Evolutionary conservation across 2,888 invertebrate species (phyloP).

Genomic region (Acanthosepion pharaonis): DNA sequence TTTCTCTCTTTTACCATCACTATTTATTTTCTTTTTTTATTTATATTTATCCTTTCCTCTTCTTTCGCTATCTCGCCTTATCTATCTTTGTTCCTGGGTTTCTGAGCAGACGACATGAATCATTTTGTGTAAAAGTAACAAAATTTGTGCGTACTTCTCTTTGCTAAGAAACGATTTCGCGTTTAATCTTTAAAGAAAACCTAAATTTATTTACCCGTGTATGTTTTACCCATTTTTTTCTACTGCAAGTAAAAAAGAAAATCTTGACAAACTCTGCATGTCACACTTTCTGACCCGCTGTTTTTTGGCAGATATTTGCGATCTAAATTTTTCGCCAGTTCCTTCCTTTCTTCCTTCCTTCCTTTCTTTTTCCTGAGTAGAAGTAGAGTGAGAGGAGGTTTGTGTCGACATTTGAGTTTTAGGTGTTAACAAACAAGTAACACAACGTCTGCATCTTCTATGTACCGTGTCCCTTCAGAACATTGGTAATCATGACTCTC

Average conservation of each 20-base stretch:
- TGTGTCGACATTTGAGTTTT: background rate
- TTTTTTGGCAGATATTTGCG: background rate
- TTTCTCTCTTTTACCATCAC: background rate
- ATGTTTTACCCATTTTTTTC: background rate
- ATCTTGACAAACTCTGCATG: background rate
- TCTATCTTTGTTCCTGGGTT: background rate
- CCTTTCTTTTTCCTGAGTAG: background rate
- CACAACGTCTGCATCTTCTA: no score
- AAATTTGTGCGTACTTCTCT: background rate
- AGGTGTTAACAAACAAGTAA: background rate
- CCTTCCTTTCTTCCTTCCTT: background rate
- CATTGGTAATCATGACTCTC: no score
- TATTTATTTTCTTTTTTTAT: background rate
- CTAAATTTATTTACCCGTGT: background rate
- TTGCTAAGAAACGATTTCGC: background rate
- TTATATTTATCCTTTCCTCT: background rate
- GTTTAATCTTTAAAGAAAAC: background rate
- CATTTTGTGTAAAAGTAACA: background rate
- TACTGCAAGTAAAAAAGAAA: background rate
- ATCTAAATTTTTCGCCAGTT: background rate
- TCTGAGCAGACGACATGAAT: conserved; percentile 37
- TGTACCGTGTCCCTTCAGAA: no score
- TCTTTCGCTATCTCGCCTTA: background rate
- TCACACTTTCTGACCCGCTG: background rate
- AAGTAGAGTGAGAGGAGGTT: background rate